A percentile compares a stretch with the other conserved stretches of the same genome.
Evolutionary conservation across 92 coral and sea anemone genomes (phyloP).

Genomic region (Plumapathes pennacea): DNA sequence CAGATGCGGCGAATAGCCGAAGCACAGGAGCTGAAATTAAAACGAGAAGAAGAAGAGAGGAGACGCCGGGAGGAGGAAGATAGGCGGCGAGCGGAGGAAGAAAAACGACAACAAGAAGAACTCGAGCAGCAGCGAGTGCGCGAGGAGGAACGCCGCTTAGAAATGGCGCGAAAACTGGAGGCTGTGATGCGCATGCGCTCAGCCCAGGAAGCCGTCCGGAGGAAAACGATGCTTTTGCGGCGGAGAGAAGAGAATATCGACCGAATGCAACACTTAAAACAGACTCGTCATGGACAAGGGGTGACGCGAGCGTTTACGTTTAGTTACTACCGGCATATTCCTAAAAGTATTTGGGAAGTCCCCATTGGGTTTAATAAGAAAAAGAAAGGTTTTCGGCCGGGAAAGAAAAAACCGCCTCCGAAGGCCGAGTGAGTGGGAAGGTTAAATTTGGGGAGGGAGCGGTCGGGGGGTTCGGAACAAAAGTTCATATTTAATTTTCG

Average conservation of each 20-base stretch:
- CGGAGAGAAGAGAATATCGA: constrained; percentile 78
- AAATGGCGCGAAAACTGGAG: constrained; percentile 81
- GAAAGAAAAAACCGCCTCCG: constrained; percentile 63
- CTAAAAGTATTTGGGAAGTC: constrained; percentile 84
- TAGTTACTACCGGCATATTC: constrained; percentile 71
- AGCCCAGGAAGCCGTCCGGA: constrained; percentile 75
- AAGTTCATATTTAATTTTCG: no score
- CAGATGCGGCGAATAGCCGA: constrained; percentile 96
- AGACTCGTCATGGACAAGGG: constrained; percentile 68
- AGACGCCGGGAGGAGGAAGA: constrained; percentile 72
- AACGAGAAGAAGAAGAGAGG: constrained; percentile 78
- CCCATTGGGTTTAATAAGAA: constrained; percentile 80
- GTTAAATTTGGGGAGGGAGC: no score
- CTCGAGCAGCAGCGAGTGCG: constrained; percentile 57
- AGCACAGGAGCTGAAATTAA: constrained; percentile 85
- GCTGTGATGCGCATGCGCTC: constrained; percentile 89
- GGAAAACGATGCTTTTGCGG: constrained; percentile 70
- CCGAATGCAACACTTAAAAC: constrained; percentile 66
- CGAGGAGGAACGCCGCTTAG: constrained; percentile 73
- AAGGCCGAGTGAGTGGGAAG: no score
- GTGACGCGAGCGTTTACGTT: constrained; percentile 73
- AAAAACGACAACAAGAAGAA: constrained; percentile 65
- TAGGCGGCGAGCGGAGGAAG: constrained; percentile 74
- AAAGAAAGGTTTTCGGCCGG: constrained; percentile 64
- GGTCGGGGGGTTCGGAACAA: no score